These are phyloP conservation scores for Percopsis omiscomaycus DNA, from an alignment of 2,797 vertebrate species.

Conservation along the genomic window DNA sequence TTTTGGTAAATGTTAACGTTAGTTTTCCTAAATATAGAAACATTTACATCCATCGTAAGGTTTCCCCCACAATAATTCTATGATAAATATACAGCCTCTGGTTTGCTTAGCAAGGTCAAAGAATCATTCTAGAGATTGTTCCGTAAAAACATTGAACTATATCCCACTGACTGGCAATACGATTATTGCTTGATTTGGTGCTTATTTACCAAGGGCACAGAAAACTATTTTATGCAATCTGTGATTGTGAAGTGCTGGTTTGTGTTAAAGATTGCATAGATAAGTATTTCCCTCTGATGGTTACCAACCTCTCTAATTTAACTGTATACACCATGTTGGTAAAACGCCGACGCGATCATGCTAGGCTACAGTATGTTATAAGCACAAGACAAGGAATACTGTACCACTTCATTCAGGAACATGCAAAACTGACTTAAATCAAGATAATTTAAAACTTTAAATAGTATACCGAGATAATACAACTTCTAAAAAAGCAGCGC, in stretches of 20 bases:
- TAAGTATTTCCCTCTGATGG: background rate
- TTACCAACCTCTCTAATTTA: background rate
- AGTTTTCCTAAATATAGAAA: background rate
- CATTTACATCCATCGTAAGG: background rate
- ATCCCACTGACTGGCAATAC: background rate
- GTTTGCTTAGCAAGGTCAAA: background rate
- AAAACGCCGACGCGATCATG: conserved; percentile 5
- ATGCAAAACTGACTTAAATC: conserved; percentile 5
- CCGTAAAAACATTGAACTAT: background rate
- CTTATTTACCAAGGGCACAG: conserved; percentile 63
- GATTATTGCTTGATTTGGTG: conserved; percentile 23
- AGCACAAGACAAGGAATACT: background rate
- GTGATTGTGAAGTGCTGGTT: conserved; percentile 29
- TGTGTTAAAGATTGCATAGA: conserved; percentile 63
- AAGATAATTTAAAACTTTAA: background rate
- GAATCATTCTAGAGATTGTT: background rate
- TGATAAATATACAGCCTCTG: background rate
- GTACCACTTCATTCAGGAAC: conserved; percentile 23
- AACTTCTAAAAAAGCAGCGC: background rate
- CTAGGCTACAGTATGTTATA: conserved; percentile 16
- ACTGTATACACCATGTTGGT: background rate
- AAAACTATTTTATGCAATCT: conserved; percentile 16
- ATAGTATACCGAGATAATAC: background rate
- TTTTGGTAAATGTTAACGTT: background rate
- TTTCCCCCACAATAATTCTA: background rate